Percentiles rank a stretch among this genome's conserved stretches.
These are phyloP conservation scores for Bos javanicus DNA, from an alignment of 2,113 vertebrate species.

Conservation along the genomic window DNA sequence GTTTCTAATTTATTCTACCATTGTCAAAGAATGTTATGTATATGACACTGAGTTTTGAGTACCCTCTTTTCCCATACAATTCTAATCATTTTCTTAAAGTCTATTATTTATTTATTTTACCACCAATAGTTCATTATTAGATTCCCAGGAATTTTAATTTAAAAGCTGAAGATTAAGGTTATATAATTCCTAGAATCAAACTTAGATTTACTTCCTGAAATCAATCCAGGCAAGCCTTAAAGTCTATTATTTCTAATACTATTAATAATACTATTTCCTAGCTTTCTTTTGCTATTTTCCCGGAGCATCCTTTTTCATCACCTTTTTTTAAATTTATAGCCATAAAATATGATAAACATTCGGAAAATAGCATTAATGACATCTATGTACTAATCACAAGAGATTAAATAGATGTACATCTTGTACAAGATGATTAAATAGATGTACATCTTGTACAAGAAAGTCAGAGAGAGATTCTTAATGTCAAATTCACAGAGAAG, in stretches of 20 bases:
- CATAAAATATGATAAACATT: not conserved
- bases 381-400: not conserved
- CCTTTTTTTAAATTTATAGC: conserved; percentile 28
- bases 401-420: not conserved
- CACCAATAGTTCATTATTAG: conserved; percentile 63
- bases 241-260: not conserved
- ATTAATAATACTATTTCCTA: not conserved
- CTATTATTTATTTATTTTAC: not conserved
- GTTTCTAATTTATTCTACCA: not conserved
- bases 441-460: not conserved
- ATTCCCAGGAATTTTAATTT: conserved; percentile 61
- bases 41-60: not conserved
- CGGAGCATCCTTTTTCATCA: not conserved
- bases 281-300: not conserved
- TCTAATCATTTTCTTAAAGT: not conserved
- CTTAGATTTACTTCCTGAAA: conserved; percentile 63
- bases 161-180: conserved; percentile 53
- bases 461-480: not conserved
- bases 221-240: conserved; percentile 36
- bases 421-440: not conserved
- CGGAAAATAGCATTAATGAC: not conserved
- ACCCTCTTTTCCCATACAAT: conserved; percentile 27
- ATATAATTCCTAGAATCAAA: conserved; percentile 60
- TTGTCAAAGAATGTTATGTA: not conserved
- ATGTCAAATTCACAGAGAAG: conserved; percentile 7